phyloP scores from a whole-genome alignment of 2,797 vertebrate genomes.

The Syndactyla subalaris region DNA sequence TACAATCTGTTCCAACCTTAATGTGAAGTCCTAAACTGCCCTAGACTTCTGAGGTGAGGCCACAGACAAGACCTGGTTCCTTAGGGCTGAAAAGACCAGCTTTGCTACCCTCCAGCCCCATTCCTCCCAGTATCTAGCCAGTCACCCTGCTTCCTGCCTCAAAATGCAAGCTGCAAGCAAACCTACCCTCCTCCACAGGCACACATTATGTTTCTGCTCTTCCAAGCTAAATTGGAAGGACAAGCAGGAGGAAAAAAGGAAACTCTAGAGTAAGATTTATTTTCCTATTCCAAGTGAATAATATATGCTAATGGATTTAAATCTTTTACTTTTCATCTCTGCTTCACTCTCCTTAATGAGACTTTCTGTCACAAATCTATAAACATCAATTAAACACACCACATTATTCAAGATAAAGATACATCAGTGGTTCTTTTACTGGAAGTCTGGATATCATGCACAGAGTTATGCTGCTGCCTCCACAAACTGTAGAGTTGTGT shows the following conservation, averaged over 20 bases:
- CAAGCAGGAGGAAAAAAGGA: background rate
- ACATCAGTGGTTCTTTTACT: background rate
- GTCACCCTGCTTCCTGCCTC: background rate
- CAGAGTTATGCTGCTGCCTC: background rate
- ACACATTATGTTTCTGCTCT: background rate
- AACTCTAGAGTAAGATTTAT: background rate
- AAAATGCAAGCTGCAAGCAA: background rate
- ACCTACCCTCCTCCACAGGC: background rate
- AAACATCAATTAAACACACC: background rate
- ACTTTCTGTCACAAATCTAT: background rate
- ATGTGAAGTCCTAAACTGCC: background rate
- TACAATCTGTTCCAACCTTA: background rate
- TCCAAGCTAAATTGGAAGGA: background rate
- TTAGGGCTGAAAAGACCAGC: background rate
- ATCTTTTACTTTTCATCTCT: background rate
- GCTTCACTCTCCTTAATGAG: background rate
- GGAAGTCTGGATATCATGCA: background rate
- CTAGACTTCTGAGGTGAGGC: background rate
- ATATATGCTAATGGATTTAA: background rate
- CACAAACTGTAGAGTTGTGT: background rate
- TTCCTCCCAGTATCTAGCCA: background rate
- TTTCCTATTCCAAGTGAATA: constrained; percentile 5
- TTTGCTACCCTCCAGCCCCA: background rate
- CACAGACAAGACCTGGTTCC: background rate
- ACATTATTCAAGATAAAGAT: background rate